Evolutionary conservation across 2,113 vertebrate genomes (phyloP), one percentile per base, ranked within the genome.

Genomic region (Hemiscyllium ocellatum): DNA sequence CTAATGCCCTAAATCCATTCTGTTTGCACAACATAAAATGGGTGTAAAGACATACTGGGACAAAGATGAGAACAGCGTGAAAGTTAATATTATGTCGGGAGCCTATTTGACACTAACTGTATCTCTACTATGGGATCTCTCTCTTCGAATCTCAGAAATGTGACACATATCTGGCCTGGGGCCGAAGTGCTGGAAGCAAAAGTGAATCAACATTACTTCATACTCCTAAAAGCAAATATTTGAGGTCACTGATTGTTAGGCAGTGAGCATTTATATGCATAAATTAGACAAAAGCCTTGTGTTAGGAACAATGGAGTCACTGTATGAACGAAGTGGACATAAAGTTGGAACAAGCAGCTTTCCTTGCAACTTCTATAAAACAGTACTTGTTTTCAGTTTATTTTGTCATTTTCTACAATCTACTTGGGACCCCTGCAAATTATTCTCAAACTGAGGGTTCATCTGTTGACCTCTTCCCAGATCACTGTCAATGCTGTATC

Each of bases 201-300:
- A 95, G 93, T 72, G 93, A 70, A 95, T 69, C 93, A 29, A 47
- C 42, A 3, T 47, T 72, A 69, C 94, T 50, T 52, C 22, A 72
- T 72, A 72, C 12, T 76, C 42, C 69, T 13, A 3, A 8, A 70
- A 70, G 47, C 42, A 26, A 72, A 72, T 72, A 52, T 50, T 72
- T 95, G 24, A 50, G 65, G 68, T 72, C 47, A 33, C 33, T 66
- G 56, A 33, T 47, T 72, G 24, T 90, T 61, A 13, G 4, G 22
- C 24, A 72, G 94, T 52, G 72, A 17, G 24, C 69, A 95, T 95
- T 72, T 95, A 52, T 52, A 95, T 95, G 72, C 94, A 95, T 95
- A 47, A 95, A 72, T 95, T 33, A 26, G 33, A 72, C 94, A 95
- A 72, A 72, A 26, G 69, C 24, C 93, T 70, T 95, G 68, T 70